These are phyloP conservation scores for Lateolabrax maculatus DNA, from an alignment of 2,797 vertebrate genomes.

Conservation along the genomic window DNA sequence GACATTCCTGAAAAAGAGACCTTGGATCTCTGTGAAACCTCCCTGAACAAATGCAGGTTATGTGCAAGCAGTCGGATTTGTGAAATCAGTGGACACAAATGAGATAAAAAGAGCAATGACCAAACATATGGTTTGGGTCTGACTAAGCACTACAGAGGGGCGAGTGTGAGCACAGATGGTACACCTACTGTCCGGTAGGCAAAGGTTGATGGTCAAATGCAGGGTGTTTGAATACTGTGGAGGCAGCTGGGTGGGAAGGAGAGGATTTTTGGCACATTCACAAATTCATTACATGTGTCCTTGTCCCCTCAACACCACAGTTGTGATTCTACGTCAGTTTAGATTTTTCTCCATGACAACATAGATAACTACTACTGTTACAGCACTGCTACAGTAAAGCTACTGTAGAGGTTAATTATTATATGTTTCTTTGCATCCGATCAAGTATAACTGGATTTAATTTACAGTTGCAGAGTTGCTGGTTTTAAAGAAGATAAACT, in stretches of 20 bases:
- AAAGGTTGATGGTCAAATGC: constrained; percentile 50
- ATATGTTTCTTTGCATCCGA: neutral
- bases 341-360: neutral
- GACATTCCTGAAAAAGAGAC: neutral
- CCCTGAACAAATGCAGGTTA: constrained; percentile 30
- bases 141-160: constrained; percentile 59
- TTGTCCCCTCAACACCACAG: neutral
- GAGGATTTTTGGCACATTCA: neutral
- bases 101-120: constrained; percentile 26
- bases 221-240: constrained; percentile 35
- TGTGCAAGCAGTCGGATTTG: constrained; percentile 9
- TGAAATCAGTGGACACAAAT: constrained; percentile 27
- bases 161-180: constrained; percentile 59
- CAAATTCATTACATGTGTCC: neutral
- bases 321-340: neutral
- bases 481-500: too few relatives aligned
- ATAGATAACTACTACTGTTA: neutral
- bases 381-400: neutral
- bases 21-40: neutral
- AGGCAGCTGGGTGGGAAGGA: neutral
- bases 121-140: constrained; percentile 53
- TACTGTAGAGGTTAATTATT: neutral
- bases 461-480: neutral
- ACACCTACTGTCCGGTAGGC: constrained; percentile 49
- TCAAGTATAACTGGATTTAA: neutral